A percentile compares a stretch with the other conserved stretches of the same genome.
phyloP scores from a whole-genome alignment of 1,140 invertebrate species.

The Tenebrio molitor region DNA sequence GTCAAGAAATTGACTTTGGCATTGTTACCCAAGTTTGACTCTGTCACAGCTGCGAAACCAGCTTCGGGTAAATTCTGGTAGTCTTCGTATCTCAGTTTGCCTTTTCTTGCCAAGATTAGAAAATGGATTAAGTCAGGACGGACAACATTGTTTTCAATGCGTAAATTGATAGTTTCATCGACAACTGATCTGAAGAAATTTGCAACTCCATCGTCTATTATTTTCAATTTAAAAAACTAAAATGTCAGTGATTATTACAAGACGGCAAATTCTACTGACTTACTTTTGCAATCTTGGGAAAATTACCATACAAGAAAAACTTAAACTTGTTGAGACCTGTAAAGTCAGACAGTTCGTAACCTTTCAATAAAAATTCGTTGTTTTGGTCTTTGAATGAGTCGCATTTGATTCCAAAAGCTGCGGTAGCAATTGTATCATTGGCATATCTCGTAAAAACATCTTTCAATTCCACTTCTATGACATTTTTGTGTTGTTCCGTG shows the following conservation, averaged over 20 bases:
- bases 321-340: slow-evolving; percentile 2
- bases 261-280: background rate
- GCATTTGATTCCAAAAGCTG: slow-evolving; percentile 71
- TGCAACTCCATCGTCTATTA: background rate
- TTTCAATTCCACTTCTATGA: slow-evolving; percentile 68
- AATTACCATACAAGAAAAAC: slow-evolving; percentile 11
- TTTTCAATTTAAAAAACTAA: slow-evolving; percentile 12
- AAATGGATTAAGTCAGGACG: slow-evolving; percentile 66
- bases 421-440: slow-evolving; percentile 72
- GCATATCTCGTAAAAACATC: slow-evolving; percentile 71
- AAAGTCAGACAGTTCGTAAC: no score
- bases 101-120: slow-evolving; percentile 64
- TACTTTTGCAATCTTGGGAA: slow-evolving; percentile 35
- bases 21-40: slow-evolving; percentile 23
- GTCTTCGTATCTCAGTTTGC: slow-evolving; percentile 53
- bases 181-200: slow-evolving; percentile 2
- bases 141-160: slow-evolving; percentile 59
- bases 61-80: background rate
- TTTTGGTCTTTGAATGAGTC: slow-evolving; percentile 70
- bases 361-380: slow-evolving; percentile 69
- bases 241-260: background rate
- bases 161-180: slow-evolving; percentile 14
- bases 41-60: slow-evolving; percentile 51
- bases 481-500: slow-evolving; percentile 36
- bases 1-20: slow-evolving; percentile 32